Conservation (phyloP, 37 sponge, comb jelly and placozoan species). For the Halisarca cf. caerulea region DNA sequence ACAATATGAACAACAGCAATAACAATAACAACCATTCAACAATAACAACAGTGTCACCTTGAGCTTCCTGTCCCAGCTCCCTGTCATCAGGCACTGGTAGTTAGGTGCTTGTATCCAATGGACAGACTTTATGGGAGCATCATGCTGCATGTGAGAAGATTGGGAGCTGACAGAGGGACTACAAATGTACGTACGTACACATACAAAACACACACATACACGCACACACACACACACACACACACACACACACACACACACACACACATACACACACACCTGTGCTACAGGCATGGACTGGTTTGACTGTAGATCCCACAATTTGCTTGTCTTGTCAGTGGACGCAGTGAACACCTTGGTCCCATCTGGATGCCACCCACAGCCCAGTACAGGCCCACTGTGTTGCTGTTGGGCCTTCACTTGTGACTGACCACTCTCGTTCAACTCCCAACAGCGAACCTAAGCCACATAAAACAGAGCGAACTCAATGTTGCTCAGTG, state of each 20-base stretch:
- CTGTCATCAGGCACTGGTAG: conserved; percentile 87
- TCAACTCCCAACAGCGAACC: conserved; percentile 94
- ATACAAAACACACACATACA: too few relatives aligned
- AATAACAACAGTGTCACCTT: conserved; percentile 50
- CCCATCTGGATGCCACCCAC: conserved; percentile 91
- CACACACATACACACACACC: conserved; percentile 24
- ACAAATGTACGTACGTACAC: too few relatives aligned
- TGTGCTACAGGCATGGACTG: conserved; percentile 82
- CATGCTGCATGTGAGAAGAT: conserved; percentile 47
- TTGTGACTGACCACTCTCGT: conserved; percentile 57
- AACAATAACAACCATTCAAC: neutral
- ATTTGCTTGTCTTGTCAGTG: conserved; percentile 92
- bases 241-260: too few relatives aligned
- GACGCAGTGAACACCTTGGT: conserved; percentile 81
- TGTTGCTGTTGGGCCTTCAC: conserved; percentile 87
- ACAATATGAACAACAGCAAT: neutral
- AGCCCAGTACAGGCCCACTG: conserved; percentile 84
- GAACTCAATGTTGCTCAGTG: too few relatives aligned
- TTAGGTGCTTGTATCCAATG: conserved; percentile 88
- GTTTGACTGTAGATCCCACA: conserved; percentile 96
- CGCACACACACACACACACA: too few relatives aligned
- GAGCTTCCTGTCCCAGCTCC: conserved; percentile 95
- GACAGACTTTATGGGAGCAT: conserved; percentile 87
- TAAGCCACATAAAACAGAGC: too few relatives aligned
- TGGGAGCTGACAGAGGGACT: neutral